phyloP scores from a whole-genome alignment of 2,797 vertebrate species.

The Cirrhinus molitorella region DNA sequence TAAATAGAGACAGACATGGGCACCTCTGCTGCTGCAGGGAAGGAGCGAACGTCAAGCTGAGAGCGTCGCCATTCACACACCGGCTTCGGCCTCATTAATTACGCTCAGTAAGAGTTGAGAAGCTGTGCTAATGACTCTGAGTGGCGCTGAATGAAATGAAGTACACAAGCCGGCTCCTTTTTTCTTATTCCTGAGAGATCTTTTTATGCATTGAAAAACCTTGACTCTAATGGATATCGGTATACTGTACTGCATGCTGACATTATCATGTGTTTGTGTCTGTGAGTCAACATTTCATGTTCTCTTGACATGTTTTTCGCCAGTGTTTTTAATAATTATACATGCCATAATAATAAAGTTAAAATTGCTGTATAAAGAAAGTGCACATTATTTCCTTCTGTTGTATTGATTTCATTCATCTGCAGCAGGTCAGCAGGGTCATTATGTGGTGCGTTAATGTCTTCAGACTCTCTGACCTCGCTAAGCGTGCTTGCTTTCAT shows the following conservation, averaged over 20 bases:
- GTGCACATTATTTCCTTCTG: neutral
- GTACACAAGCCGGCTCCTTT: conserved; percentile 25
- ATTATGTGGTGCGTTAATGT: neutral
- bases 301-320: neutral
- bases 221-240: conserved; percentile 36
- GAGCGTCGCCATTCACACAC: conserved; percentile 46
- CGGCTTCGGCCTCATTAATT: conserved; percentile 59
- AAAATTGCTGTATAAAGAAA: neutral
- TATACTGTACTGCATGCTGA: conserved; percentile 24
- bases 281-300: neutral
- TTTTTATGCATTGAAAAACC: conserved; percentile 27
- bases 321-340: neutral
- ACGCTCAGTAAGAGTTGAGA: conserved; percentile 49
- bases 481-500: neutral
- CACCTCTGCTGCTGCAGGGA: conserved; percentile 52
- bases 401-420: neutral
- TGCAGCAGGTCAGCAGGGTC: neutral
- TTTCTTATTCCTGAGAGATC: neutral
- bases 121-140: conserved; percentile 54
- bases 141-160: conserved; percentile 53
- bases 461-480: neutral
- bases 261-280: neutral
- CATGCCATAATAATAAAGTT: conserved; percentile 4
- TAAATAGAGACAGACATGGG: conserved; percentile 60
- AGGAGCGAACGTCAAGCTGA: conserved; percentile 45